Percentiles rank a stretch among this genome's conserved stretches.
Evolutionary conservation across 1,140 invertebrate genomes (phyloP).

Genomic region (Cephus cinctus): DNA sequence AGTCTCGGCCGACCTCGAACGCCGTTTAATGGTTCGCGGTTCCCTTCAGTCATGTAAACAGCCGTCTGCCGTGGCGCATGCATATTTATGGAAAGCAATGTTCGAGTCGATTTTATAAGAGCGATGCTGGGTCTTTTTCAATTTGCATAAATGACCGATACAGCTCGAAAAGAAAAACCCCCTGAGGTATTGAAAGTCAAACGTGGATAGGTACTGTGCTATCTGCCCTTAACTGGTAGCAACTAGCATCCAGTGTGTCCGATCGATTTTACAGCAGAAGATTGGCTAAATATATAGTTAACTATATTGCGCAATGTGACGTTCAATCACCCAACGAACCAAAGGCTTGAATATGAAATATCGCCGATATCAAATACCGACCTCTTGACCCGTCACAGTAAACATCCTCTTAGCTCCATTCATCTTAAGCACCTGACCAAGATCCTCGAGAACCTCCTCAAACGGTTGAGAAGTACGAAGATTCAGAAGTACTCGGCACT

Average conservation of each 20-base stretch:
- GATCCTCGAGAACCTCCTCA: conserved; percentile 90
- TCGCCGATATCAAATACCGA: conserved; percentile 44
- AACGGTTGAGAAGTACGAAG: conserved; percentile 89
- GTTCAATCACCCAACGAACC: too few relatives aligned
- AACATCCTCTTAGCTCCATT: conserved; percentile 86
- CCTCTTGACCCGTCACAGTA: conserved; percentile 87
- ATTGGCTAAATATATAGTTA: too few relatives aligned
- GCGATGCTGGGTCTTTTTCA: conserved; percentile 27
- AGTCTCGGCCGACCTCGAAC: too few relatives aligned
- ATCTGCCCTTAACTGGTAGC: too few relatives aligned
- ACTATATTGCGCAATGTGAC: too few relatives aligned
- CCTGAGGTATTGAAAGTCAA: too few relatives aligned
- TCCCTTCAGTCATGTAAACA: too few relatives aligned
- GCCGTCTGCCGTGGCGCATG: conserved; percentile 20
- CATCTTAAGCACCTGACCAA: conserved; percentile 90
- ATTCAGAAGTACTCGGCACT: conserved; percentile 89
- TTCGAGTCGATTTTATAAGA: conserved; percentile 43
- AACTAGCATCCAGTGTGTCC: too few relatives aligned
- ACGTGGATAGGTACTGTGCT: too few relatives aligned
- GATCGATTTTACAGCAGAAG: too few relatives aligned
- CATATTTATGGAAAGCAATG: conserved; percentile 48
- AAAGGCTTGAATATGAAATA: too few relatives aligned
- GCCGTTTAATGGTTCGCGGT: too few relatives aligned
- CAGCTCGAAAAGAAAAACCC: background rate
- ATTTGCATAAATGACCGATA: conserved; percentile 39